Evolutionary conservation across 2,888 invertebrate species (phyloP).

Genomic region (Parochlus steinenii): DNA sequence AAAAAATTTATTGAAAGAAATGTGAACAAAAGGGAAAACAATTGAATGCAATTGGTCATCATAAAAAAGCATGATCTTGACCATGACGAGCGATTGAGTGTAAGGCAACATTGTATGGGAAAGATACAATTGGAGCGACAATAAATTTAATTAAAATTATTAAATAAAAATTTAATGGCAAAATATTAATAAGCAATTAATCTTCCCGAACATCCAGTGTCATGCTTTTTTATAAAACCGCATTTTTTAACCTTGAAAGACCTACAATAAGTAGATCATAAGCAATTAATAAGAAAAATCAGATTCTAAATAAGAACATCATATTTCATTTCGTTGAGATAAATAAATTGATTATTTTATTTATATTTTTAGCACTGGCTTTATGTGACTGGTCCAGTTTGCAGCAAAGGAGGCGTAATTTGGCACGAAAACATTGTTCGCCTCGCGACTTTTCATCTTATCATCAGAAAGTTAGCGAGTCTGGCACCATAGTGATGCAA

Average conservation of each 20-base stretch:
- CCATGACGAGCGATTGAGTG: no score
- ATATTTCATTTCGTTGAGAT: neutral
- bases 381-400: slow-evolving; percentile 77
- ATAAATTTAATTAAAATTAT: no score
- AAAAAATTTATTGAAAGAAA: no score
- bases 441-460: slow-evolving; percentile 57
- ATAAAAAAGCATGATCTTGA: no score
- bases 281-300: neutral
- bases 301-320: neutral
- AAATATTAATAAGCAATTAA: no score
- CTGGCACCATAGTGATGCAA: slow-evolving; percentile 46
- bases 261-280: neutral
- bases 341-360: slow-evolving; percentile 15
- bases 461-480: slow-evolving; percentile 52
- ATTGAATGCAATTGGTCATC: no score
- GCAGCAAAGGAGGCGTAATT: slow-evolving; percentile 58
- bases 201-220: no score
- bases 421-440: slow-evolving; percentile 65
- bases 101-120: no score
- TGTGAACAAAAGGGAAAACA: no score
- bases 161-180: no score
- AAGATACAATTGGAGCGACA: no score
- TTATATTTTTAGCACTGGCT: slow-evolving; percentile 52
- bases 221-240: neutral
- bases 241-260: neutral